These are phyloP conservation scores for Brotula barbata DNA, from an alignment of 2,797 vertebrate genomes.

Conservation along the genomic window DNA sequence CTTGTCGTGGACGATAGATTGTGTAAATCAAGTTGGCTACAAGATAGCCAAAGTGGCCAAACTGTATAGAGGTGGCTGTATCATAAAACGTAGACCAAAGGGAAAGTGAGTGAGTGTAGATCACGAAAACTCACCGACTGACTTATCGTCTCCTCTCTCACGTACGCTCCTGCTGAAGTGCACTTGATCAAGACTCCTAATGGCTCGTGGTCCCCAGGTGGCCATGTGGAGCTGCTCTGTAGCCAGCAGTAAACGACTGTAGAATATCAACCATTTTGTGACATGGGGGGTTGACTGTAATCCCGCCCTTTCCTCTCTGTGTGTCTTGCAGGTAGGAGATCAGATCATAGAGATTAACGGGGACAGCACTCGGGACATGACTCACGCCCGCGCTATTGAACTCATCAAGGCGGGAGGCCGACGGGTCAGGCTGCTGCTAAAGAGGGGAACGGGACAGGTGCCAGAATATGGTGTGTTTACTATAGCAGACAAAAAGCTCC, in stretches of 20 bases:
- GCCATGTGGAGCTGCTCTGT: slow-evolving; percentile 8
- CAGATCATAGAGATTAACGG: slow-evolving; percentile 99
- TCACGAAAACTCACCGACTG: slow-evolving; percentile 7
- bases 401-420: slow-evolving; percentile 98
- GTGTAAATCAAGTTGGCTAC: too few species aligned
- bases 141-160: slow-evolving; percentile 19
- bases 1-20: too few species aligned
- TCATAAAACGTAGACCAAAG: slow-evolving; percentile 2
- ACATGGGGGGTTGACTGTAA: slow-evolving; percentile 37
- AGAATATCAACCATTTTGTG: slow-evolving; percentile 31
- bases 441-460: slow-evolving; percentile 97
- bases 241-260: slow-evolving; percentile 6
- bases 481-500: neutral
- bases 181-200: slow-evolving; percentile 31
- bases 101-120: slow-evolving; percentile 14
- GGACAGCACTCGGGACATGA: slow-evolving; percentile 99
- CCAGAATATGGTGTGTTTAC: slow-evolving; percentile 94
- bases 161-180: slow-evolving; percentile 22
- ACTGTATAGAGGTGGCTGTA: neutral
- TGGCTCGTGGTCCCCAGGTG: slow-evolving; percentile 25
- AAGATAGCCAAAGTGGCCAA: too few species aligned
- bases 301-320: slow-evolving; percentile 28
- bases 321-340: slow-evolving; percentile 90
- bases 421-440: slow-evolving; percentile 92
- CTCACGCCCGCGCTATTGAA: slow-evolving; percentile 95